Evolutionary conservation across 2,888 invertebrate genomes (phyloP), one percentile per base, ranked within the genome.

Genomic region (Enoplolaimus lenunculus): DNA sequence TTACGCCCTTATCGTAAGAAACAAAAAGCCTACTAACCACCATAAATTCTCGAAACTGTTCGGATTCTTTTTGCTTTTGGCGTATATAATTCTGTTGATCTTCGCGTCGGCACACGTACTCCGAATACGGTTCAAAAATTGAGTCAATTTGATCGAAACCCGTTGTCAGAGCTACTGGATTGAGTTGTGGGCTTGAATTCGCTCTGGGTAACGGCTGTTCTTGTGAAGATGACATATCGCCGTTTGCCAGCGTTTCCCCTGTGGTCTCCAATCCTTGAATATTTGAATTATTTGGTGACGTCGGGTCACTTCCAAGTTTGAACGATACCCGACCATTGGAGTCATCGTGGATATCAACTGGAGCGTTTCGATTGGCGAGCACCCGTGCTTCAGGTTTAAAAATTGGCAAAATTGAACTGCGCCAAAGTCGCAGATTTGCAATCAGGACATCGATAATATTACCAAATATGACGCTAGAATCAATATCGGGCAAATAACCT

Each of bases 1-100:
- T n/a, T n/a, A n/a, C n/a, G n/a, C n/a, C n/a, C n/a, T n/a, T n/a
- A n/a, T n/a, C n/a, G n/a, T n/a, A n/a, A n/a, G n/a, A n/a, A n/a
- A n/a, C n/a, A n/a, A n/a, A n/a, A n/a, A n/a, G n/a, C n/a, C n/a
- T n/a, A n/a, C 85, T 82, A 80, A 87, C 88, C 78, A 87, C 87
- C 73, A 94, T 84, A 81, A 93, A 97, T 3, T 88, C 88, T 75
- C 89, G 88, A 82, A 94, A 95, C 45, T 93, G 85, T 70, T 90
- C 87, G 81, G 90, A 90, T 64, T 84, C 84, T 66, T 81, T 81
- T 77, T 87, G 87, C 70, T 88, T 86, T 75, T 89, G 88, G 74
- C 91, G 88, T 78, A 93, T 88, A 81, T 95, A 94, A 75, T 90
- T 87, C 75, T 90, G 90, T 71, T 87, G 87, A 70, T 88, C 87